Base-by-base conservation (phyloP, 2,113 vertebrate species). In the Tetraodon nigroviridis region DNA sequence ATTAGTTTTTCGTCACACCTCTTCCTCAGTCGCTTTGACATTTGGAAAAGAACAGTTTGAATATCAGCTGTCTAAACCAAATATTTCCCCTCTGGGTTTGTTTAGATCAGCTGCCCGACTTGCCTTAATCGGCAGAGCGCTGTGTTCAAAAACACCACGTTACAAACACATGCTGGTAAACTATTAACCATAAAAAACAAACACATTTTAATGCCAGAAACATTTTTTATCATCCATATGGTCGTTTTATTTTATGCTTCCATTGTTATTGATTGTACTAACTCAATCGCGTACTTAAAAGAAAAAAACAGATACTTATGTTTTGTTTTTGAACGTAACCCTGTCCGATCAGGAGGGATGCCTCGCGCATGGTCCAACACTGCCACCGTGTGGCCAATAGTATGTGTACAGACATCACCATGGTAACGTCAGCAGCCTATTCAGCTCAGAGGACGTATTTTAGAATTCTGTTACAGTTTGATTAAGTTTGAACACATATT, bases 1-100 rank as follows among this genome's bases (percentile, higher is more conserved):
- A 29, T 18, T 42, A n/a, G 65, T 2, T 21, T 47, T 4, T 40
- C 27, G 14, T 7, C 79, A 58, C 55, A 88, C 85, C 83, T 87
- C 50, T 79, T 83, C 6, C 73, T 81, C 6, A 75, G 29, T 11
- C 74, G 61, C 6, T 32, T 22, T n/a, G 62, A 14, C 84, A 89
- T 86, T 51, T 73, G 59, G 7, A 20, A 64, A 53, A 20, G 3
- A 6, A 7, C 17, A 17, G 48, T 40, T 0, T 40, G 1, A 48
- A 17, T 24, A 40, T 42, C 19, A 21, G 5, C 22, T 7, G 40
- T 21, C 27, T 7, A 19, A 17, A n/a, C 8, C 18, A 46, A 56
- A 58, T 67, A 10, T 13, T 21, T 19, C 20, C 18, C 22, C 18
- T 47, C 11, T 16, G 29, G 41, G 29, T 71, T 68, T 71, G 69